Percentiles rank a stretch among this genome's conserved stretches.
These are phyloP conservation scores for Apistogramma diplotaenia DNA, from an alignment of 2,113 vertebrate genomes.

Conservation along the genomic window DNA sequence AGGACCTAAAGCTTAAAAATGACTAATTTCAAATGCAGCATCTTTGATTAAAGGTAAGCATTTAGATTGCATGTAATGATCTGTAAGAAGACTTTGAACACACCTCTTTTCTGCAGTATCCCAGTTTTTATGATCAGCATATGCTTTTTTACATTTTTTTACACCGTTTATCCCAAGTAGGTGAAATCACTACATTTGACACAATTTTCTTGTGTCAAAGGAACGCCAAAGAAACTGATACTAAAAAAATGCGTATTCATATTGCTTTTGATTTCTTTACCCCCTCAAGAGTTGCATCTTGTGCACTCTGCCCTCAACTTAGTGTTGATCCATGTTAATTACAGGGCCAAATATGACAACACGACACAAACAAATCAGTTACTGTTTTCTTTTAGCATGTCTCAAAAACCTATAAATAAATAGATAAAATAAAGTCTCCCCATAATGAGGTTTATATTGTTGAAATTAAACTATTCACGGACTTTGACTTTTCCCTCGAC, in stretches of 20 bases:
- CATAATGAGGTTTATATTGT: no score
- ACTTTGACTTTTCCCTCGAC: neutral
- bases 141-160: no score
- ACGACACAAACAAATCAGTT: neutral
- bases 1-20: neutral
- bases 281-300: neutral
- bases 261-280: neutral
- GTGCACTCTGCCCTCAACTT: neutral
- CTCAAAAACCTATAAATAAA: no score
- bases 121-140: neutral
- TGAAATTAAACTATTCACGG: no score
- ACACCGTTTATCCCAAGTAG: no score
- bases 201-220: neutral
- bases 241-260: neutral
- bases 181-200: no score
- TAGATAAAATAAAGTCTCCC: no score
- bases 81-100: neutral
- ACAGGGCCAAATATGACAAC: neutral
- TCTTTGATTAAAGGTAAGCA: neutral
- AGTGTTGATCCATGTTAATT: neutral
- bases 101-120: neutral
- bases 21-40: neutral
- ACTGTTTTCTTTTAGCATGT: neutral
- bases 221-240: neutral
- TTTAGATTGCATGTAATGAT: neutral